Evolutionary conservation across 1,140 invertebrate species (phyloP).

Genomic region (Hylyphantes graminicola): DNA sequence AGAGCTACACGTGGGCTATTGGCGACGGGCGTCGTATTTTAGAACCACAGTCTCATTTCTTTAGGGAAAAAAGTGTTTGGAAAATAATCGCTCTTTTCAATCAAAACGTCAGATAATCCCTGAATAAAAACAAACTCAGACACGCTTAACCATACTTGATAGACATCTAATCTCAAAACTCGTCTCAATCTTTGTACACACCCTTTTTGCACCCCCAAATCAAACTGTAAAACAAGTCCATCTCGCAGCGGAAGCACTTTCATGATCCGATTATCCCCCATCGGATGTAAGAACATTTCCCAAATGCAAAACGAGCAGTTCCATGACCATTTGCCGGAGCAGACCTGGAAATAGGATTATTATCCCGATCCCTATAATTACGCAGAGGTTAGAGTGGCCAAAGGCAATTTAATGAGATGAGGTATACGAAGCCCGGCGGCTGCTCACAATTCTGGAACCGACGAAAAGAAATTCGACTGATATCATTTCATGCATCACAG

Average conservation of each 20-base stretch:
- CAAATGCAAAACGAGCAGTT: conserved; percentile 46
- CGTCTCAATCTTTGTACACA: background rate
- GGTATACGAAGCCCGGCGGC: conserved; percentile 9
- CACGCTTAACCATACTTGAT: too few species aligned
- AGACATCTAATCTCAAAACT: too few species aligned
- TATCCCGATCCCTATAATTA: conserved; percentile 57
- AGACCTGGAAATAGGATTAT: conserved; percentile 59
- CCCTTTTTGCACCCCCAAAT: background rate
- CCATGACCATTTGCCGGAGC: conserved; percentile 1
- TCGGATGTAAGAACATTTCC: conserved; percentile 17
- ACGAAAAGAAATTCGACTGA: conserved; percentile 40
- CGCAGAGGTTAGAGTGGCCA: conserved; percentile 50
- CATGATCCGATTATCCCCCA: conserved; percentile 39
- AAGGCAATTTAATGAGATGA: conserved; percentile 50
- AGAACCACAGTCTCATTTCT: too few species aligned
- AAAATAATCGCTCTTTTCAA: too few species aligned
- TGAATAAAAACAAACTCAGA: too few species aligned
- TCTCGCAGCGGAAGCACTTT: conserved; percentile 30
- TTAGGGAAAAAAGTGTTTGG: too few species aligned
- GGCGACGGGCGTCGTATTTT: too few species aligned
- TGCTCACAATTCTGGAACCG: conserved; percentile 41
- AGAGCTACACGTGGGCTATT: too few species aligned
- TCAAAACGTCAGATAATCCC: too few species aligned
- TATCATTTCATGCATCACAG: conserved; percentile 57
- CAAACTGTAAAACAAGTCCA: background rate